Conservation (phyloP, 1,140 invertebrate species). For the Phymorhynchus buccinoides region DNA sequence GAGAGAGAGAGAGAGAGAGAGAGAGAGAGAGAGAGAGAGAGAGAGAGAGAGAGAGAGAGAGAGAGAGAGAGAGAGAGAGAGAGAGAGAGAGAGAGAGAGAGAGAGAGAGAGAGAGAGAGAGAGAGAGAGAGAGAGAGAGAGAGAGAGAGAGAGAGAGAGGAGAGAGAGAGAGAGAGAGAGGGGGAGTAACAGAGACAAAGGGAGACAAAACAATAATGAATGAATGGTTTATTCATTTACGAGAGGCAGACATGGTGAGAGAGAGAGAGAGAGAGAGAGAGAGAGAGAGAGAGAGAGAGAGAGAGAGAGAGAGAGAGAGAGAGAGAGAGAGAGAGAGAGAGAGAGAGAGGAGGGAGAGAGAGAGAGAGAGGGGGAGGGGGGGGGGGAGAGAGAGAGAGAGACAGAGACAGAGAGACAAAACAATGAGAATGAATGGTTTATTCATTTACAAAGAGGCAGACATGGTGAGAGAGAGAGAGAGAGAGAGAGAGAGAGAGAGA, state of each 20-base stretch:
- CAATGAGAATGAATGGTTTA: neutral
- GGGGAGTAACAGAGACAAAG: neutral
- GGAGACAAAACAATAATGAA: neutral
- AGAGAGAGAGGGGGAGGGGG: neutral
- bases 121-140: neutral
- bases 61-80: neutral
- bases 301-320: neutral
- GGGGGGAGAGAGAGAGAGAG: neutral
- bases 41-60: neutral
- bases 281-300: neutral
- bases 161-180: neutral
- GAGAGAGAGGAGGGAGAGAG: neutral
- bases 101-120: neutral
- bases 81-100: neutral
- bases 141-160: neutral
- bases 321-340: neutral
- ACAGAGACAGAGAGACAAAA: neutral
- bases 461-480: neutral
- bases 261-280: neutral
- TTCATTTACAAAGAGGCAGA: neutral
- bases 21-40: too few relatives aligned
- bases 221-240: neutral
- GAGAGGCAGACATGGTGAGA: neutral
- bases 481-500: neutral
- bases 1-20: constrained; percentile 2